Conservation (phyloP, 2,113 vertebrate species). For the Zonotrichia leucophrys region DNA sequence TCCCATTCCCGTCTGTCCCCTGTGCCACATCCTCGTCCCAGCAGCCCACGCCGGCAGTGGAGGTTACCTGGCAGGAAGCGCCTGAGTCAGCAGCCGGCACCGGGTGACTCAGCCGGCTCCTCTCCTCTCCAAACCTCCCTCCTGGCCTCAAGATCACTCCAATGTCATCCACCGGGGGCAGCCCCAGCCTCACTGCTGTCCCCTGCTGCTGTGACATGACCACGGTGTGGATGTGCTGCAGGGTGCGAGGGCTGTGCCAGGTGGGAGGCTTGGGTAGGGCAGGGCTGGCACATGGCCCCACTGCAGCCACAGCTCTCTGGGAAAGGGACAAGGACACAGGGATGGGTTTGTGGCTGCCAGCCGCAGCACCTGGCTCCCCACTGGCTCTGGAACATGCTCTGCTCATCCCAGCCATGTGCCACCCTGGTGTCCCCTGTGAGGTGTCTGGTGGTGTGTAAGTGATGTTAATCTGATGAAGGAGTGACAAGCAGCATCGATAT, state of each 20-base stretch:
- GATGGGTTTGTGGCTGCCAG: not conserved
- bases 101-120: conserved; percentile 31
- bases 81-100: conserved; percentile 36
- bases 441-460: not conserved
- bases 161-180: not conserved
- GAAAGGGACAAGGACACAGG: not conserved
- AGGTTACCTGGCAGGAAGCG: conserved; percentile 30
- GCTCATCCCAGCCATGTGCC: accelerated
- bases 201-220: not conserved
- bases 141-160: conserved; percentile 34
- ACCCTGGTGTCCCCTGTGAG: not conserved
- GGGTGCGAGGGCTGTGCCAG: accelerated
- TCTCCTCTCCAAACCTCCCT: not conserved
- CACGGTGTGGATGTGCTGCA: not conserved
- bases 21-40: not conserved
- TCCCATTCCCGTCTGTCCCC: not conserved
- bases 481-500: not conserved
- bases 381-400: not conserved
- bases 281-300: not conserved
- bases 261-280: not conserved
- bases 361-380: not conserved
- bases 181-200: not conserved
- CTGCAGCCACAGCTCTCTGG: not conserved
- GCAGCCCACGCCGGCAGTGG: not conserved
- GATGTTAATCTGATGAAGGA: not conserved